Conservation (phyloP, 2,113 vertebrate genomes). For the Aythya baeri region DNA sequence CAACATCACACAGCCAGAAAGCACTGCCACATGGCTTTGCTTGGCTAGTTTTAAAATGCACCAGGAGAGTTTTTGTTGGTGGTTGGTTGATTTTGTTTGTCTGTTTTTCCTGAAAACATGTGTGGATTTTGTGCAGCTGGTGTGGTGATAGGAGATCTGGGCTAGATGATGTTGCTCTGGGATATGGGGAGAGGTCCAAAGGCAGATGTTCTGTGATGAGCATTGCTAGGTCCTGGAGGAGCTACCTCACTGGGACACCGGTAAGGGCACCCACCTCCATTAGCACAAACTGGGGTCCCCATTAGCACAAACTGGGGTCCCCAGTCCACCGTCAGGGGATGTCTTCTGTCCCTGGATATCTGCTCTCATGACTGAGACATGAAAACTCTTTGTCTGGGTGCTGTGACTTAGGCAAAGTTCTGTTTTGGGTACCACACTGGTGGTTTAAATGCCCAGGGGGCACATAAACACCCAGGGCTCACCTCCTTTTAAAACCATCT, state of each 20-base stretch:
- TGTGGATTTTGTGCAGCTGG: neutral
- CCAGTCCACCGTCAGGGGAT: neutral
- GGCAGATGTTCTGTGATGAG: neutral
- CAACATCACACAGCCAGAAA: neutral
- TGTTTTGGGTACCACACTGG: neutral
- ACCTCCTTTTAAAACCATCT: neutral
- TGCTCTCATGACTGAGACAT: neutral
- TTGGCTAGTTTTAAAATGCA: neutral
- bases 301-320: neutral
- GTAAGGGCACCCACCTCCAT: neutral
- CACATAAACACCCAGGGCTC: neutral
- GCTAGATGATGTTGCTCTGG: neutral
- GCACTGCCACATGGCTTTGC: neutral
- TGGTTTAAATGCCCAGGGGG: neutral
- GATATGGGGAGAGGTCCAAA: neutral
- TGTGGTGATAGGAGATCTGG: neutral
- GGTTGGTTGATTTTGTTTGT: no score
- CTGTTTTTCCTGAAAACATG: accelerated
- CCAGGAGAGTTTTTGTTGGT: neutral
- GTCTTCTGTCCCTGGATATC: neutral
- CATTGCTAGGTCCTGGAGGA: neutral
- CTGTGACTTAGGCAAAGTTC: neutral
- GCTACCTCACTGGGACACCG: neutral
- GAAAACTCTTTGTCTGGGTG: neutral
- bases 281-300: neutral